These are phyloP conservation scores for Falco peregrinus DNA, from an alignment of 2,797 vertebrate species.

Conservation along the genomic window DNA sequence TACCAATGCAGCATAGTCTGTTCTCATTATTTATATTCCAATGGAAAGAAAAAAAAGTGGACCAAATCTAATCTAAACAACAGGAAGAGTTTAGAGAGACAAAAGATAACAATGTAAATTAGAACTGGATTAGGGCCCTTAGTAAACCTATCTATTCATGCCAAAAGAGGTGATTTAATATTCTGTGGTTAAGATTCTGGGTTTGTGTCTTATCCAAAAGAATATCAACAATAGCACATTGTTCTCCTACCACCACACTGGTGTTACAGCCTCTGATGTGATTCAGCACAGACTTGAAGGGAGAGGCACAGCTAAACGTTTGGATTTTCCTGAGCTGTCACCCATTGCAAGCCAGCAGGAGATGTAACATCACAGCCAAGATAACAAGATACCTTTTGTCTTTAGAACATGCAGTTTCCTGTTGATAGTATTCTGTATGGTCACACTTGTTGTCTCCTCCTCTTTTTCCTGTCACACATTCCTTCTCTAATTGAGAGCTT, in stretches of 20 bases:
- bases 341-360: not conserved
- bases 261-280: not conserved
- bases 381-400: constrained; percentile 18
- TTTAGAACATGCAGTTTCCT: constrained; percentile 27
- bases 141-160: constrained; percentile 39
- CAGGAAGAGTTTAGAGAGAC: constrained; percentile 42
- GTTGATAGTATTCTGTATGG: not conserved
- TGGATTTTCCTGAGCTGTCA: constrained; percentile 25
- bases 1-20: not conserved
- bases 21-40: constrained; percentile 8
- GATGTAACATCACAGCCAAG: constrained; percentile 13
- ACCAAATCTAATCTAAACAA: constrained; percentile 41
- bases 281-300: not conserved
- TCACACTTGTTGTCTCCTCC: not conserved
- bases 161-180: constrained; percentile 58
- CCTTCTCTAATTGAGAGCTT: not conserved
- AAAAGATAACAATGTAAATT: constrained; percentile 42
- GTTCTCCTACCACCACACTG: not conserved
- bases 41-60: not conserved
- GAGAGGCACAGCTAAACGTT: not conserved
- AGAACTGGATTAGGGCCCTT: constrained; percentile 28
- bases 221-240: constrained; percentile 50
- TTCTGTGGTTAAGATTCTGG: constrained; percentile 46
- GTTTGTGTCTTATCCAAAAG: constrained; percentile 37
- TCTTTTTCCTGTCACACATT: not conserved